A percentile compares a stretch with the other conserved stretches of the same genome.
phyloP scores from a whole-genome alignment of 2,113 vertebrate genomes.

The Mobula hypostoma region DNA sequence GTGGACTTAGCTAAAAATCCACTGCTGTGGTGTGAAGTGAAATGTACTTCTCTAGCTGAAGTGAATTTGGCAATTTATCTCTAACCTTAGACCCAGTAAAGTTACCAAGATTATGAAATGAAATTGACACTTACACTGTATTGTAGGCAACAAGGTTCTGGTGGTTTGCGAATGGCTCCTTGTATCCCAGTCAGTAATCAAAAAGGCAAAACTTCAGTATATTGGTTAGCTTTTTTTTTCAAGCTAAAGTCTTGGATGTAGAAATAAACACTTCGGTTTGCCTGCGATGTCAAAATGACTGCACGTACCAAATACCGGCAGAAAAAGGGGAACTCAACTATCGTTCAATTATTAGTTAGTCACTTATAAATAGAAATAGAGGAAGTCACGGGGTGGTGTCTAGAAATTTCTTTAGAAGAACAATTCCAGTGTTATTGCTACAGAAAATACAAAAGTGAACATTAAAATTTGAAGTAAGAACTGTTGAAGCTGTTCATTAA shows the following conservation, averaged over 20 bases:
- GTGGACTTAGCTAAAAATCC: too few species aligned
- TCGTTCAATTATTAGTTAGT: neutral
- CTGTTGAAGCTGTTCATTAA: neutral
- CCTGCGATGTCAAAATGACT: neutral
- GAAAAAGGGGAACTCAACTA: conserved; percentile 11
- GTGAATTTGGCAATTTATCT: neutral
- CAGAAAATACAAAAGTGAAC: neutral
- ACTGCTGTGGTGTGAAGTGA: too few species aligned
- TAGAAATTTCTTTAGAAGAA: neutral
- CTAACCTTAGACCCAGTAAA: neutral
- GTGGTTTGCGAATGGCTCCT: neutral
- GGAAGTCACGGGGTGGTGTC: neutral
- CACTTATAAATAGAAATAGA: neutral
- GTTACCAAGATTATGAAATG: neutral
- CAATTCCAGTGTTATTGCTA: neutral
- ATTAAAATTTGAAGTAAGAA: neutral
- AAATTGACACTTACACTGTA: neutral
- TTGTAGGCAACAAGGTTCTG: neutral
- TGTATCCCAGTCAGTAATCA: neutral
- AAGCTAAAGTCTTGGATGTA: neutral
- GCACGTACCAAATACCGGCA: neutral
- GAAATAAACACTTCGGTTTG: neutral
- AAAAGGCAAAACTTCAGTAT: neutral
- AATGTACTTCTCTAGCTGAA: neutral
- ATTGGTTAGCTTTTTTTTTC: neutral